These are phyloP conservation scores for Embiotoca jacksoni DNA, from an alignment of 2,113 vertebrate genomes.

Conservation along the genomic window DNA sequence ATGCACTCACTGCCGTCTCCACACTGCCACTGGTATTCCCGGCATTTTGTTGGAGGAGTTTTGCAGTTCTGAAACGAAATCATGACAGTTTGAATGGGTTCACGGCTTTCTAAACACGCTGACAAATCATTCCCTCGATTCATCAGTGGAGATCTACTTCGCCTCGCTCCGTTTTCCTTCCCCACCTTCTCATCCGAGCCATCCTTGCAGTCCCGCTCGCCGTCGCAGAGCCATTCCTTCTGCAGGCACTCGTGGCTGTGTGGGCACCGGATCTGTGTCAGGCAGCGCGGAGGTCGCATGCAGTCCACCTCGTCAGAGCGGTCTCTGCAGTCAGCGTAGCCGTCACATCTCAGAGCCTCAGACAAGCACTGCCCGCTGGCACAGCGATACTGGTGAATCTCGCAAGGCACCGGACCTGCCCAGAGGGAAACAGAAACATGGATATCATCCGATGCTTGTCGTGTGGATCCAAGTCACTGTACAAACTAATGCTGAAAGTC, in stretches of 20 bases:
- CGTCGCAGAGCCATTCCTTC: constrained; percentile 91
- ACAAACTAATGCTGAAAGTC: background rate
- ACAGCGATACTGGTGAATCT: constrained; percentile 80
- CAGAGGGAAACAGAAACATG: background rate
- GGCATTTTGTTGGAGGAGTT: constrained; percentile 64
- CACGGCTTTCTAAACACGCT: background rate
- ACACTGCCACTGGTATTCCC: constrained; percentile 87
- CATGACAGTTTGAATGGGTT: background rate
- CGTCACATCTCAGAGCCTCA: constrained; percentile 86
- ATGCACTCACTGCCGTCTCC: constrained; percentile 82
- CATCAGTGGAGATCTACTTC: background rate
- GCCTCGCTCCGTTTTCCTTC: background rate
- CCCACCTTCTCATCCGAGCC: constrained; percentile 90
- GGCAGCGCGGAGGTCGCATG: constrained; percentile 79
- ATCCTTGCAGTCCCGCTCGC: constrained; percentile 88
- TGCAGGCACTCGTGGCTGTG: constrained; percentile 87
- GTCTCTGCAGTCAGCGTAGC: constrained; percentile 88
- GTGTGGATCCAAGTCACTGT: background rate
- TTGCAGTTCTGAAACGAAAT: constrained; percentile 80
- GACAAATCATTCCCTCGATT: no score
- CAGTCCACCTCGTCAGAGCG: constrained; percentile 89
- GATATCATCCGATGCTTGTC: background rate
- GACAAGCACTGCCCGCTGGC: constrained; percentile 88
- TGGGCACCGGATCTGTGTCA: constrained; percentile 78
- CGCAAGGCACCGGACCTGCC: constrained; percentile 81